phyloP scores from a whole-genome alignment of 2,797 vertebrate species.

The Oophaga sylvatica region DNA sequence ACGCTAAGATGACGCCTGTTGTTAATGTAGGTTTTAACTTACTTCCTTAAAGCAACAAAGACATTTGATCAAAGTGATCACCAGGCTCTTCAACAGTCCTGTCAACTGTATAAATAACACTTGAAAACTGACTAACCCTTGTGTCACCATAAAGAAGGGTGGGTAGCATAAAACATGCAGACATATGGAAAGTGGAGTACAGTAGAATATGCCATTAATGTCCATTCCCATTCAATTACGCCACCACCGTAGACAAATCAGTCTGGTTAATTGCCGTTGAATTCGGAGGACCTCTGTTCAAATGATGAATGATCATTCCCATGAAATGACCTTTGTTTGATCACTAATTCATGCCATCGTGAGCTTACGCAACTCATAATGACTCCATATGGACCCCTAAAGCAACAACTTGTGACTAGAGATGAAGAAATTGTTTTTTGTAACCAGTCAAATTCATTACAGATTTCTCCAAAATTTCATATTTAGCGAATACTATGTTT shows the following conservation, averaged over 20 bases:
- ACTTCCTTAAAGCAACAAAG: conserved; percentile 12
- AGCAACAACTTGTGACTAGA: no score
- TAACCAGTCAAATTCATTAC: no score
- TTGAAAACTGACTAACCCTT: background rate
- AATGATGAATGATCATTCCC: background rate
- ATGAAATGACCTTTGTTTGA: no score
- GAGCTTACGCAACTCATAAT: no score
- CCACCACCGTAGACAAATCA: background rate
- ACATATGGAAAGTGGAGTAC: background rate
- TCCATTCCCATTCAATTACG: background rate
- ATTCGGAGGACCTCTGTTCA: background rate
- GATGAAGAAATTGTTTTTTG: no score
- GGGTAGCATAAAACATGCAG: conserved; percentile 3
- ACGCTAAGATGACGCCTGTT: background rate
- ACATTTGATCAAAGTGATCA: conserved; percentile 6
- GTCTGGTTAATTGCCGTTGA: background rate
- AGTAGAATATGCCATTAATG: background rate
- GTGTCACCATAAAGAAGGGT: background rate
- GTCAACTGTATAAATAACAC: conserved; percentile 3
- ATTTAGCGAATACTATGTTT: no score
- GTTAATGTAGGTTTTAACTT: background rate
- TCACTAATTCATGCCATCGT: no score
- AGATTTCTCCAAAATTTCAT: no score
- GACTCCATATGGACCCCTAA: no score
- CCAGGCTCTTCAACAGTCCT: background rate